A percentile compares a stretch with the other conserved stretches of the same genome.
Evolutionary conservation across 2,888 invertebrate species (phyloP).

Genomic region (Ophioninae sp.): DNA sequence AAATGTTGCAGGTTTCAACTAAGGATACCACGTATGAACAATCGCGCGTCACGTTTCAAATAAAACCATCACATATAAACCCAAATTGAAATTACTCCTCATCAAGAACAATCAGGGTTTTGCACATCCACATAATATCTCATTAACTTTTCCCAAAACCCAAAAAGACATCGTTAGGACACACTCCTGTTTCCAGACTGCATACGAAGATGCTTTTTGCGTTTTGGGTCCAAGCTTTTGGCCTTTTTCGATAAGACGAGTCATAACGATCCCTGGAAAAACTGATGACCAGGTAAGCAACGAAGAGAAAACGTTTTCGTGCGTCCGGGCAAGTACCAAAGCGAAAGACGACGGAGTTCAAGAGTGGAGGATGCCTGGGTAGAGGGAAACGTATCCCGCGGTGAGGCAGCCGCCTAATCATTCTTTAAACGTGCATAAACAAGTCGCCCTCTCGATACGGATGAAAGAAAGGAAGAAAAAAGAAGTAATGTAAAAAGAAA

Average conservation of each 20-base stretch:
- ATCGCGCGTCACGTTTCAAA: too few species aligned
- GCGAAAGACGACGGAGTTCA: slow-evolving; percentile 10
- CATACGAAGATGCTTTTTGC: neutral
- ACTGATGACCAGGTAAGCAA: slow-evolving; percentile 54
- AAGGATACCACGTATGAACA: too few species aligned
- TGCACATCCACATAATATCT: too few species aligned
- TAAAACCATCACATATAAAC: neutral
- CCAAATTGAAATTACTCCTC: neutral
- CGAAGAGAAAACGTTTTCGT: slow-evolving; percentile 34
- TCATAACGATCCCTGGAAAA: slow-evolving; percentile 51
- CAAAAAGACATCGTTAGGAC: too few species aligned
- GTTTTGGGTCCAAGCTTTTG: slow-evolving; percentile 5
- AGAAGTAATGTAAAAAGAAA: neutral
- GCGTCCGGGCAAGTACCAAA: slow-evolving; percentile 23
- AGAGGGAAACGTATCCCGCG: slow-evolving; percentile 72
- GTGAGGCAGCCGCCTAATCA: slow-evolving; percentile 80
- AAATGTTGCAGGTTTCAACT: too few species aligned
- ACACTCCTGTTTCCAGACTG: too few species aligned
- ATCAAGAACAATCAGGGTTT: neutral
- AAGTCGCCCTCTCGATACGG: slow-evolving; percentile 72
- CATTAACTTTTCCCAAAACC: too few species aligned
- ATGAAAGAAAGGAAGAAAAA: slow-evolving; percentile 37
- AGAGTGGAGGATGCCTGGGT: slow-evolving; percentile 39
- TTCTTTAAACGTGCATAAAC: slow-evolving; percentile 81
- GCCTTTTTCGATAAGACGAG: neutral